These are phyloP conservation scores for Hemitrygon akajei DNA, from an alignment of 2,797 vertebrate genomes.

Conservation along the genomic window DNA sequence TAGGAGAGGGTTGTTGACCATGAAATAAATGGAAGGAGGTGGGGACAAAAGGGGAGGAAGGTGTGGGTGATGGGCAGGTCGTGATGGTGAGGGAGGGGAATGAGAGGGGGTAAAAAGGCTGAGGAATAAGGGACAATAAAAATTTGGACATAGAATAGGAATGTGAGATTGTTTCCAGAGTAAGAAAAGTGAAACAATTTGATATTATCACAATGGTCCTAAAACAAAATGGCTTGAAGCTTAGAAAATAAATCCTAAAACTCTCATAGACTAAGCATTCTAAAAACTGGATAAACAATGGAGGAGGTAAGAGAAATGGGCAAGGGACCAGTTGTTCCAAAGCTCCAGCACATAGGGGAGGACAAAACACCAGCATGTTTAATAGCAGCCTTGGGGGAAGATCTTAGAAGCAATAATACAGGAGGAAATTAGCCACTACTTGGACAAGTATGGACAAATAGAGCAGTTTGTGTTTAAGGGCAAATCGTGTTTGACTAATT, in stretches of 20 bases:
- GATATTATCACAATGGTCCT: background rate
- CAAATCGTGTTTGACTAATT: background rate
- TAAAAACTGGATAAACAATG: background rate
- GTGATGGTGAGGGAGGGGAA: no score
- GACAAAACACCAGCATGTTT: background rate
- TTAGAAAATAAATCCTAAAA: background rate
- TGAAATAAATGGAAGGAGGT: no score
- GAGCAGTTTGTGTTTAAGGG: background rate
- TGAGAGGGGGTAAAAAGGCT: no score
- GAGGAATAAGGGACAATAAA: no score
- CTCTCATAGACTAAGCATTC: background rate
- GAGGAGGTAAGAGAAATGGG: background rate
- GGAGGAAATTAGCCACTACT: background rate
- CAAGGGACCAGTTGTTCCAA: background rate
- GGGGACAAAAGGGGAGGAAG: no score
- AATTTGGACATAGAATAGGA: background rate
- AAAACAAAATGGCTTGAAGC: background rate
- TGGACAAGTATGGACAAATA: background rate
- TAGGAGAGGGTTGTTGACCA: no score
- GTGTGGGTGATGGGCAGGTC: no score
- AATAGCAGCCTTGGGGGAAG: background rate
- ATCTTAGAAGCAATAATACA: background rate
- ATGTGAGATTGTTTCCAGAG: background rate
- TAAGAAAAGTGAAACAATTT: background rate
- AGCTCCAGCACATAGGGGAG: background rate